Evolutionary conservation across 2,797 vertebrate species (phyloP), one percentile per base, ranked within the genome.

Genomic region (Pangasius mekongensis): DNA sequence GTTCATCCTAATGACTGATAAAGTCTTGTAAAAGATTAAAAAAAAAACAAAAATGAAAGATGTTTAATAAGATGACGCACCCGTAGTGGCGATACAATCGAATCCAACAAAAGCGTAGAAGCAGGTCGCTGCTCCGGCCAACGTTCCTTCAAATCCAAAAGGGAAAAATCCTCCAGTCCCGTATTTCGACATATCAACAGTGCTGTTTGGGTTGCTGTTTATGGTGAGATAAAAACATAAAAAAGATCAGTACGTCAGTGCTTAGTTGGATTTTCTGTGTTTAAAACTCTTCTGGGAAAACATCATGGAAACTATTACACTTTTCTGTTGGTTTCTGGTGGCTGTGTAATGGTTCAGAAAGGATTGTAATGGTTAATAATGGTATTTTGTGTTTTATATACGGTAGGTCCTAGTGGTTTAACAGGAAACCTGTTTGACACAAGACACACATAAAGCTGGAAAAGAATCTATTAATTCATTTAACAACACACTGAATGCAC

Each of bases 91-190:
- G 7, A 98, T 97, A 94, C 97, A 98, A 93, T 97, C 97, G 93
- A 98, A 98, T 36, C 97, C 97, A 83, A 97, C 96, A 92, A 98
- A 98, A 5, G 97, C 97, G 90, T 97, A 98, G 92, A 98, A 98
- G 93, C 97, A 98, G 10, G 96, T 94, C 1, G 97, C 97, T 64
- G 97, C 97, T 92, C 97, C 97, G n/a, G 97, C 93, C 89, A 98
- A 87, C 0, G 96, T 98, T 74, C 97, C 97, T 54, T 94, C 94
- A 83, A 97, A 96, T 47, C 97, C 97, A 74, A 96, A 98, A 0
- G 97, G 97, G 92, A 97, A 96, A 94, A 98, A 98, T 73, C 97
- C 97, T 52, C 91, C 91, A 4, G 0, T 27, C 54, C 91, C 91
- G 16, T 81, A 88, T n/a, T 39, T 82, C 8, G 36, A 49, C 0